A percentile compares a stretch with the other conserved stretches of the same genome.
Conservation (phyloP, 2,888 invertebrate genomes). For the Drosophila engyochracea region DNA sequence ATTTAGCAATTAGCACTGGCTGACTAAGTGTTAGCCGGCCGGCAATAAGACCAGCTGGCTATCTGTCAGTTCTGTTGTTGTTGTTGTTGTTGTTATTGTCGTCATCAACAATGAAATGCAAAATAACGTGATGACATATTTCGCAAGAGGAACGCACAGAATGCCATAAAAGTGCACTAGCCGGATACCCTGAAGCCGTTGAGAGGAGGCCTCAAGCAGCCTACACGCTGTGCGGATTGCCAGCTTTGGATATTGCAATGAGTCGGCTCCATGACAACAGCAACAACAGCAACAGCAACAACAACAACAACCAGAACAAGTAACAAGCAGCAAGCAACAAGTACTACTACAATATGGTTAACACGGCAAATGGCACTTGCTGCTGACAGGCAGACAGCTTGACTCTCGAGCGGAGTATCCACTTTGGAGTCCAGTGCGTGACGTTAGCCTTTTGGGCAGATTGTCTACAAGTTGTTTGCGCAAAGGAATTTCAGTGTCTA, state of each 20-base stretch:
- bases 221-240: constrained; percentile 55
- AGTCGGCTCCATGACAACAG: constrained; percentile 35
- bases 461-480: constrained; percentile 58
- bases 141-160: constrained; percentile 58
- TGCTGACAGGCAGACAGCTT: constrained; percentile 25
- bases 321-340: constrained; percentile 13
- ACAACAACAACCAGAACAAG: constrained; percentile 11
- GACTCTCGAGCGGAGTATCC: constrained; percentile 30
- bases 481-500: constrained; percentile 61
- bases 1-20: constrained; percentile 18
- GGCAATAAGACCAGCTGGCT: constrained; percentile 30
- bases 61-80: not conserved
- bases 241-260: constrained; percentile 61
- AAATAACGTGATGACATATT: constrained; percentile 64
- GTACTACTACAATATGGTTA: constrained; percentile 43
- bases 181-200: constrained; percentile 41
- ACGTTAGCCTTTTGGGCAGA: constrained; percentile 38
- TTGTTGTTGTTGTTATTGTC: constrained; percentile 8
- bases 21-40: constrained; percentile 46
- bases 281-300: constrained; percentile 15
- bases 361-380: constrained; percentile 71
- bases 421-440: constrained; percentile 35
- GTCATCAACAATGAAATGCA: constrained; percentile 54
- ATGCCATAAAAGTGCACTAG: constrained; percentile 68
- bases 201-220: constrained; percentile 33